Evolutionary conservation across 2,797 vertebrate genomes (phyloP).

Genomic region (Lemur catta): DNA sequence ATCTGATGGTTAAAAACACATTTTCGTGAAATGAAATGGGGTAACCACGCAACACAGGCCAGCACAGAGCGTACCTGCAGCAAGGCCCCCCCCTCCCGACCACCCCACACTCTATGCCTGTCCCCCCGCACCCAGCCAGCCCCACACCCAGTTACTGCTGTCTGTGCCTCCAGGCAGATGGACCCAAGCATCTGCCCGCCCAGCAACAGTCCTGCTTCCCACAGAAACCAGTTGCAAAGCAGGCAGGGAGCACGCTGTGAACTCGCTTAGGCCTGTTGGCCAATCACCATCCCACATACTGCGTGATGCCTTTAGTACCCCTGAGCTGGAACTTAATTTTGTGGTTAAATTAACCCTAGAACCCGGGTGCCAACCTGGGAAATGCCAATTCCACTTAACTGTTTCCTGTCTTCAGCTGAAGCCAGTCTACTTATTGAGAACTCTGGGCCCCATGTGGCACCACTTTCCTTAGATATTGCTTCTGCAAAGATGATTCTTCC

Average conservation of each 20-base stretch:
- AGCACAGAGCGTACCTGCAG: not conserved
- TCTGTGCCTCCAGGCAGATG: not conserved
- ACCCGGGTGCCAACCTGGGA: not conserved
- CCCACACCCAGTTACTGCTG: not conserved
- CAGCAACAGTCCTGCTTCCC: not conserved
- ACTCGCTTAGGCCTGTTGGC: not conserved
- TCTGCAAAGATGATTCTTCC: not conserved
- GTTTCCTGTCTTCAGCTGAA: not conserved
- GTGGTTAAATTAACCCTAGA: not conserved
- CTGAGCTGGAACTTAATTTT: not conserved
- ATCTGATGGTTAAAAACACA: not conserved
- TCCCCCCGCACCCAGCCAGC: not conserved
- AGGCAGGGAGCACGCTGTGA: not conserved
- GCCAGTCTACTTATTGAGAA: not conserved
- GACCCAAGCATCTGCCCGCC: not conserved
- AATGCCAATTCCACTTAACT: not conserved
- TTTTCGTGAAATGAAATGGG: not conserved
- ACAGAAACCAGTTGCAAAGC: not conserved
- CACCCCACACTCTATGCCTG: not conserved
- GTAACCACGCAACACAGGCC: not conserved
- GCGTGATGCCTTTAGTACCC: not conserved
- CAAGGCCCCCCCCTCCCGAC: not conserved
- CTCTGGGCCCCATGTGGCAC: not conserved
- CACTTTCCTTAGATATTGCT: not conserved
- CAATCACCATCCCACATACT: not conserved